Evolutionary conservation across 2,113 vertebrate species (phyloP), one percentile per base, ranked within the genome.

Genomic region (Gobio gobio): DNA sequence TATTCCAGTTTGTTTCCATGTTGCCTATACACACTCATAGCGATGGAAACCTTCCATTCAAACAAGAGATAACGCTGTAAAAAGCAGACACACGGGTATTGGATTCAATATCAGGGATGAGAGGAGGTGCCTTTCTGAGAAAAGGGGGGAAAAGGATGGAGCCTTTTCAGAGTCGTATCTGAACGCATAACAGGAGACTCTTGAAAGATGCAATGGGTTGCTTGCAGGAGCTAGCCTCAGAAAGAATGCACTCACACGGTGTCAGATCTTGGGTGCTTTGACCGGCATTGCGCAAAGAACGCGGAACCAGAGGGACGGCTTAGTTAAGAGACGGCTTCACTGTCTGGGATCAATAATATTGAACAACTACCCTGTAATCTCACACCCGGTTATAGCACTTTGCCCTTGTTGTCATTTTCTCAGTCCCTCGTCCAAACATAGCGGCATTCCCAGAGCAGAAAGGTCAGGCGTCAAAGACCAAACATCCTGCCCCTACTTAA

Each of bases 1-100:
- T 89, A 88, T 90, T 91, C 82, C 88, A 49, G 82, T 84, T 81
- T 54, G 75, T 78, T 83, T 84, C 59, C 75, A 84, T 49, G 78
- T 81, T 81, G 78, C 78, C 78, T 81, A 78, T 16, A 51, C 49
- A 58, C 64, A 58, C 64, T 49, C 78, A 68, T 49, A 81, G 78
- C 66, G 78, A 51, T 81, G 61, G 61, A 81, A 68, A 81, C 45
- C 59, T 81, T 61, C 56, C 77, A 79, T 81, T 66, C 26, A 13
- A 20, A 33, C 16, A 68, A 22, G 45, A 66, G 24, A 51, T 33
- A 66, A 66, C 10, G 18, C 59, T 45, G 47, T 80, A 64, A 45
- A 43, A 80, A 24, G 16, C 40, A 80, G 40, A 80, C 61, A 81
- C 24, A 51, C 43, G 43, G 43, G 78, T 81, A 80, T 80, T 29